Evolutionary conservation across 2,797 vertebrate genomes (phyloP).

Genomic region (Apodemus agrarius): DNA sequence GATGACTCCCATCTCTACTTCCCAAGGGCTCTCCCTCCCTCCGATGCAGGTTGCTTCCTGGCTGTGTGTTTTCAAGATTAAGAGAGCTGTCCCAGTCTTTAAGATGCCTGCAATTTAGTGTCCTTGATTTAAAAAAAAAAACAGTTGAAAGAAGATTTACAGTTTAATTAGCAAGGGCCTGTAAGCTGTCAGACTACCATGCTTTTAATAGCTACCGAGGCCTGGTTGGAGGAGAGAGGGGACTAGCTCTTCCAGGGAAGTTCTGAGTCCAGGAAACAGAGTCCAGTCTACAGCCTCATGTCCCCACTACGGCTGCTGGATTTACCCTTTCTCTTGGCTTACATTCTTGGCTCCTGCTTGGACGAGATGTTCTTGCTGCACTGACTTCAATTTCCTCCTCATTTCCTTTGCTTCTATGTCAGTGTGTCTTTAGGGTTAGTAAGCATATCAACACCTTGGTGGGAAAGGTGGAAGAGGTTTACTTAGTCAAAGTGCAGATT

Average conservation of each 20-base stretch:
- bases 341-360: not conserved
- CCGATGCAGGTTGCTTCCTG: not conserved
- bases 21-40: conserved; percentile 6
- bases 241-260: not conserved
- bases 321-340: not conserved
- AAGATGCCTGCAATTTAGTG: conserved; percentile 50
- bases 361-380: not conserved
- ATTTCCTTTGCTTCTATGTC: not conserved
- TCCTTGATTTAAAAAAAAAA: conserved; percentile 42
- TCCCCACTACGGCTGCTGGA: not conserved
- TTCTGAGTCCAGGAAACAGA: not conserved
- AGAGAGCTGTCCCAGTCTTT: conserved; percentile 53
- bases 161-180: conserved; percentile 60
- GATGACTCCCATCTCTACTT: not conserved
- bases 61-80: conserved; percentile 66
- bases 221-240: not conserved
- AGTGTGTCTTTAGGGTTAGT: not conserved
- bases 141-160: conserved; percentile 65
- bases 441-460: not conserved
- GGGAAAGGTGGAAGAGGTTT: not conserved
- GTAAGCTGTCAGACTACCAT: not conserved
- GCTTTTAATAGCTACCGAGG: conserved; percentile 24
- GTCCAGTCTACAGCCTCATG: not conserved
- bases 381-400: not conserved
- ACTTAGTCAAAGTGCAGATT: not conserved